These are phyloP conservation scores for Oedothorax gibbosus DNA, from an alignment of 1,140 invertebrate species.

Conservation along the genomic window DNA sequence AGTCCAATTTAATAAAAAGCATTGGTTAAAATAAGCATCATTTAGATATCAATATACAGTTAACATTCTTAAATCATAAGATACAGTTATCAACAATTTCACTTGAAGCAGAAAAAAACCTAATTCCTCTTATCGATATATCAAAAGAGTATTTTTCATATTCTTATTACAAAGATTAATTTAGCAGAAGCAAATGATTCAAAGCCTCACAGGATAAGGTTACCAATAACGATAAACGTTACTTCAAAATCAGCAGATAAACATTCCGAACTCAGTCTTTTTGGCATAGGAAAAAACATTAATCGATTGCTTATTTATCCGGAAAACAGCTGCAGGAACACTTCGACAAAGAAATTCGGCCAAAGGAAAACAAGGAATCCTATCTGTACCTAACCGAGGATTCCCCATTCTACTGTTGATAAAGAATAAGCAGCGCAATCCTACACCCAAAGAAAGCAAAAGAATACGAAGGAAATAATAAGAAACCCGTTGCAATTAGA, in stretches of 20 bases:
- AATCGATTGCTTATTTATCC: slow-evolving; percentile 26
- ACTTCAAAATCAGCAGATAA: neutral
- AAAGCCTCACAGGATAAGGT: too few relatives aligned
- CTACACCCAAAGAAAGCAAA: neutral
- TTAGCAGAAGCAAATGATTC: too few relatives aligned
- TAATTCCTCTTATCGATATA: too few relatives aligned
- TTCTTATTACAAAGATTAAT: too few relatives aligned
- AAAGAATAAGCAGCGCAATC: slow-evolving; percentile 32
- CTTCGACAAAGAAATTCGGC: neutral
- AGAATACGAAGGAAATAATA: neutral
- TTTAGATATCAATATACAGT: too few relatives aligned
- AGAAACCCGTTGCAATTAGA: slow-evolving; percentile 26
- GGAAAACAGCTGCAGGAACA: slow-evolving; percentile 9
- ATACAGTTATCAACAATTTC: too few relatives aligned
- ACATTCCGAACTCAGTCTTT: slow-evolving; percentile 7
- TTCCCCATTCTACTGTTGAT: slow-evolving; percentile 11
- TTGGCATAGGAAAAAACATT: slow-evolving; percentile 2
- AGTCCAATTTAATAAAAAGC: too few relatives aligned
- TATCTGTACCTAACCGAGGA: slow-evolving; percentile 4
- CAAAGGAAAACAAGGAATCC: neutral
- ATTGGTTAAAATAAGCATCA: too few relatives aligned
- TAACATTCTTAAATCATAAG: too few relatives aligned
- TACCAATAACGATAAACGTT: too few relatives aligned
- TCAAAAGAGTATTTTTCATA: too few relatives aligned
- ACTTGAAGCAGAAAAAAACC: too few relatives aligned